A percentile compares a stretch with the other conserved stretches of the same genome.
Evolutionary conservation across 2,888 invertebrate species (phyloP).

Genomic region (Rosalia funebris): DNA sequence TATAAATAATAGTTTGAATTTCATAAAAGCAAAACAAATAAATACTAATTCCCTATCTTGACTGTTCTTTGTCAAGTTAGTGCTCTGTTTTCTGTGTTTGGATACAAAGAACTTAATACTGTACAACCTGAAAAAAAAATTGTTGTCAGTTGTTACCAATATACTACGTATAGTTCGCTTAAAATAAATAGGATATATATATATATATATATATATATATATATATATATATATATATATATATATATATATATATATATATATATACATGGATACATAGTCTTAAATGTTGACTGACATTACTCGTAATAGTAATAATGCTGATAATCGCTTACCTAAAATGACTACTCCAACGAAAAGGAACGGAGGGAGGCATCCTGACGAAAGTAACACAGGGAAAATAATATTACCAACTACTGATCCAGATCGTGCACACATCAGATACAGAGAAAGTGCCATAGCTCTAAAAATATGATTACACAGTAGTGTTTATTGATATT

Average conservation of each 20-base stretch:
- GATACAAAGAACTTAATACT: not conserved
- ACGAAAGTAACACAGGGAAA: slow-evolving; percentile 3
- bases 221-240: too few relatives aligned
- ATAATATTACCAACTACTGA: slow-evolving; percentile 7
- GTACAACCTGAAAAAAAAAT: slow-evolving; percentile 10
- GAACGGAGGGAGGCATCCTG: slow-evolving; percentile 11
- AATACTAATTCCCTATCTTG: too few relatives aligned
- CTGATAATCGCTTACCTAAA: slow-evolving; percentile 1
- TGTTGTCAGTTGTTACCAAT: not conserved
- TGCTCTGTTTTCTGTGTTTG: slow-evolving; percentile 14
- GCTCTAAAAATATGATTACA: slow-evolving; percentile 11
- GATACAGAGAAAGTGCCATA: slow-evolving; percentile 15
- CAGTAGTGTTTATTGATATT: too few relatives aligned
- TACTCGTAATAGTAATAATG: not conserved
- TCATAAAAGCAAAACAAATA: too few relatives aligned
- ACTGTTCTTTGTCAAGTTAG: not conserved
- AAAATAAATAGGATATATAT: too few relatives aligned
- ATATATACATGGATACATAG: too few relatives aligned
- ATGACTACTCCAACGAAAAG: not conserved
- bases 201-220: too few relatives aligned
- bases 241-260: too few relatives aligned
- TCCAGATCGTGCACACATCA: slow-evolving; percentile 4
- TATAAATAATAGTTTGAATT: too few relatives aligned
- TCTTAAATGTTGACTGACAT: too few relatives aligned
- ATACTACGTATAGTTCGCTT: not conserved